Evolutionary conservation across 1,140 invertebrate species (phyloP).

Genomic region (Elymnias hypermnestra): DNA sequence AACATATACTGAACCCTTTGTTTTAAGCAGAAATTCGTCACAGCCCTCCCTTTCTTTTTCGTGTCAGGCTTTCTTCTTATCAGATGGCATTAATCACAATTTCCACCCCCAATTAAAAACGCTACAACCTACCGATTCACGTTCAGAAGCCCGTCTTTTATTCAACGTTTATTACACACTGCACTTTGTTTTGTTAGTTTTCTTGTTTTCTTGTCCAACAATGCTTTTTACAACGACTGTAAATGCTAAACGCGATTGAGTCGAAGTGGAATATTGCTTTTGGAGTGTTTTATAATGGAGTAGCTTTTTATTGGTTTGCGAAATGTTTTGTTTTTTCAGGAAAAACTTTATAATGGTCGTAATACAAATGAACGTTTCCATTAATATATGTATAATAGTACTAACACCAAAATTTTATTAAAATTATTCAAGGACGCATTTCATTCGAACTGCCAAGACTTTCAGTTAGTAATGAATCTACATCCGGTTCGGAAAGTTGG

Average conservation of each 20-base stretch:
- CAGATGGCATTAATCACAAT: conserved; percentile 74
- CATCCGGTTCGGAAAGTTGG: too few relatives aligned
- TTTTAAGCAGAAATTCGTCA: too few relatives aligned
- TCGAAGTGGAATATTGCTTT: conserved; percentile 2
- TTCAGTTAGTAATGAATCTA: too few relatives aligned
- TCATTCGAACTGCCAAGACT: too few relatives aligned
- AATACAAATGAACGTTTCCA: too few relatives aligned
- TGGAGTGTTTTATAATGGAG: not conserved
- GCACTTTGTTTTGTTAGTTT: conserved; percentile 47
- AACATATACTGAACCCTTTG: conserved; percentile 13
- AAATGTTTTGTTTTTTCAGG: too few relatives aligned
- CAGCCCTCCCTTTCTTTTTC: conserved; percentile 33
- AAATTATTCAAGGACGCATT: too few relatives aligned
- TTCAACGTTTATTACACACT: conserved; percentile 50
- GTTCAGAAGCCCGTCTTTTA: conserved; percentile 42
- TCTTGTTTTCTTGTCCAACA: conserved; percentile 46
- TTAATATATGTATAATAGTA: too few relatives aligned
- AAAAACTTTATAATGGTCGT: too few relatives aligned
- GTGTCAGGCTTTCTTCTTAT: conserved; percentile 56
- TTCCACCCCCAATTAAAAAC: conserved; percentile 71
- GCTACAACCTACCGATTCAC: conserved; percentile 41
- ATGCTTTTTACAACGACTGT: conserved; percentile 48
- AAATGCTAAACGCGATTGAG: conserved; percentile 20
- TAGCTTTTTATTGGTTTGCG: too few relatives aligned
- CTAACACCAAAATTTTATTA: too few relatives aligned